Percentiles rank a stretch among this genome's conserved stretches.
These are phyloP conservation scores for Myotis myotis DNA, from an alignment of 2,797 vertebrate species.

Conservation along the genomic window DNA sequence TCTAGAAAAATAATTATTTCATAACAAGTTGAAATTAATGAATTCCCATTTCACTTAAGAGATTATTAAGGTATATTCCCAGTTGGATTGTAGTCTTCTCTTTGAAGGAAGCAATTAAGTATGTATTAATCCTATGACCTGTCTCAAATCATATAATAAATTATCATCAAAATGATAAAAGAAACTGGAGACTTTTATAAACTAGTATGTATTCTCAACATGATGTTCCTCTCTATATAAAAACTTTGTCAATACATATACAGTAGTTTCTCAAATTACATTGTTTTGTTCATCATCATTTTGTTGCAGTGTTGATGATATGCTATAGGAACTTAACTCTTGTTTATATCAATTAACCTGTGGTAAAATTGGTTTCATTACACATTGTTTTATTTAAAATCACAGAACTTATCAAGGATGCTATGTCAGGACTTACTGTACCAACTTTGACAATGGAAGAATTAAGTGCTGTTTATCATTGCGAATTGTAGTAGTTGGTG, in stretches of 20 bases:
- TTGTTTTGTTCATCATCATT: not conserved
- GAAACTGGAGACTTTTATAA: not conserved
- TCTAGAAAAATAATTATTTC: slow-evolving; percentile 42
- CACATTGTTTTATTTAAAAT: not conserved
- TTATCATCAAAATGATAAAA: slow-evolving; percentile 10
- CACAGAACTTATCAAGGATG: not conserved
- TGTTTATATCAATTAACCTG: not conserved
- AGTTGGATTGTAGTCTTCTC: not conserved
- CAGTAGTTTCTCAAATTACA: not conserved
- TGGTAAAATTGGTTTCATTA: not conserved
- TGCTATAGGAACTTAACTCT: not conserved
- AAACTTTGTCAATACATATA: not conserved
- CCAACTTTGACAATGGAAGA: not conserved
- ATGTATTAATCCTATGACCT: not conserved
- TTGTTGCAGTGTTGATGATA: not conserved
- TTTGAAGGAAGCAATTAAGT: slow-evolving; percentile 18
- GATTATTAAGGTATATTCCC: slow-evolving; percentile 37
- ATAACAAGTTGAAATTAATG: slow-evolving; percentile 39
- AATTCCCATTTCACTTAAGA: slow-evolving; percentile 56
- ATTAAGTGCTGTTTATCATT: not conserved
- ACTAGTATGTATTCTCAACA: not conserved
- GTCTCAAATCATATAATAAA: slow-evolving; percentile 14
- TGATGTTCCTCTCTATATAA: not conserved
- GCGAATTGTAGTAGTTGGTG: not conserved
- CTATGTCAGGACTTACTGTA: not conserved